Evolutionary conservation across 2,113 vertebrate species (phyloP).

Genomic region (Anolis sagrei): DNA sequence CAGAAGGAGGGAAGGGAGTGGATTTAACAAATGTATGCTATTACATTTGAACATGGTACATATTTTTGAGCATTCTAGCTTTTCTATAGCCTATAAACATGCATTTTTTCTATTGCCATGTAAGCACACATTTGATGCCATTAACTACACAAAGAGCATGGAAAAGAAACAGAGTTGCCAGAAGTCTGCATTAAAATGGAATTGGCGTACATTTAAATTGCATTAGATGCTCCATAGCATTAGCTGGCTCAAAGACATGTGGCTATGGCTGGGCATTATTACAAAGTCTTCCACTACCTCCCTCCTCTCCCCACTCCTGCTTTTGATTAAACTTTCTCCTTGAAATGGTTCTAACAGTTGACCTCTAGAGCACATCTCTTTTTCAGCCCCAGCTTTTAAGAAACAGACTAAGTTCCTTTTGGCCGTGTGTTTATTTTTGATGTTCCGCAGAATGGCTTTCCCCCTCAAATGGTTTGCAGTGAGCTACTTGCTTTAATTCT

Average conservation of each 20-base stretch:
- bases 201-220: conserved; percentile 46
- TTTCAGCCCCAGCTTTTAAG: not conserved
- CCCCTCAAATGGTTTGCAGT: not conserved
- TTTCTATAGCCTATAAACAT: conserved; percentile 15
- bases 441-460: conserved; percentile 12
- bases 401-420: not conserved
- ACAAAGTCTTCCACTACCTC: conserved; percentile 7
- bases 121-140: conserved; percentile 48
- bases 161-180: conserved; percentile 33
- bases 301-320: not conserved
- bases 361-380: conserved; percentile 14
- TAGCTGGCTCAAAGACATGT: conserved; percentile 37
- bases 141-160: conserved; percentile 46
- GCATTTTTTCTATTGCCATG: conserved; percentile 11
- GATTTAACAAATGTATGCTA: not conserved
- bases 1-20: not conserved
- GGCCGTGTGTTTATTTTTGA: not conserved
- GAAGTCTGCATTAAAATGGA: conserved; percentile 56
- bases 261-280: conserved; percentile 54
- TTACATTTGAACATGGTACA: not conserved
- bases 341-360: accelerated
- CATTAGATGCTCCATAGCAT: conserved; percentile 46
- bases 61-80: conserved; percentile 24
- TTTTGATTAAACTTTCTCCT: conserved; percentile 18
- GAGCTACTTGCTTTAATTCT: conserved; percentile 28